Evolutionary conservation across 2,888 invertebrate genomes (phyloP).

Genomic region (Aplocera efformata): DNA sequence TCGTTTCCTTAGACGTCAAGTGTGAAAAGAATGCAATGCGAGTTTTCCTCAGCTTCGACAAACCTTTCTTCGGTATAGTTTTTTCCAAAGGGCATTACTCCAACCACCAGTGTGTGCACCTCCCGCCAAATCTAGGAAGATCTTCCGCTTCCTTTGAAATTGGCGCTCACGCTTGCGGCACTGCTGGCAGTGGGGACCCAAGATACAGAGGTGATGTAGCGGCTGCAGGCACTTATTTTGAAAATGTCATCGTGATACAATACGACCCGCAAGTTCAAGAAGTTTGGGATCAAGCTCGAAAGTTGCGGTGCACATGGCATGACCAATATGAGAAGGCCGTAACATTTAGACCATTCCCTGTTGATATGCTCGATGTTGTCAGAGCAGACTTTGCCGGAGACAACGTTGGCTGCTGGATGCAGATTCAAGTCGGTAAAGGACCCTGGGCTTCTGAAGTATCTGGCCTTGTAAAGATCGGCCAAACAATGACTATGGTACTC

Average conservation of each 20-base stretch:
- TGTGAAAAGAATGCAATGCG: slow-evolving; percentile 97
- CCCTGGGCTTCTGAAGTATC: slow-evolving; percentile 98
- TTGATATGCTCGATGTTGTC: slow-evolving; percentile 97
- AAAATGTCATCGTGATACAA: slow-evolving; percentile 95
- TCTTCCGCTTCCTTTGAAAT: slow-evolving; percentile 94
- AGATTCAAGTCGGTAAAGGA: slow-evolving; percentile 96
- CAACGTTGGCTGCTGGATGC: slow-evolving; percentile 98
- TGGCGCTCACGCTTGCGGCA: slow-evolving; percentile 94
- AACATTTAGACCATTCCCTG: slow-evolving; percentile 96
- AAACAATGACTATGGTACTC: slow-evolving; percentile 97
- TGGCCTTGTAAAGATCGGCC: slow-evolving; percentile 95
- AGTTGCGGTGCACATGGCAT: slow-evolving; percentile 96
- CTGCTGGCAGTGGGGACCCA: slow-evolving; percentile 94
- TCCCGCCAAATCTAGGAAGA: slow-evolving; percentile 93
- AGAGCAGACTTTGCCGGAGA: slow-evolving; percentile 96
- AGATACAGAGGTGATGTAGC: slow-evolving; percentile 94
- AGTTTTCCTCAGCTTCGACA: slow-evolving; percentile 95
- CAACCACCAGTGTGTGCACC: slow-evolving; percentile 94
- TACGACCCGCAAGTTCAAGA: slow-evolving; percentile 97
- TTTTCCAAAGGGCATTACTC: slow-evolving; percentile 97
- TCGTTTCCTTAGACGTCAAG: slow-evolving; percentile 94
- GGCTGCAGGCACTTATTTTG: slow-evolving; percentile 95
- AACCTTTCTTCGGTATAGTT: slow-evolving; percentile 96
- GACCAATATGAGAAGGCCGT: slow-evolving; percentile 97
- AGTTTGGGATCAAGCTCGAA: slow-evolving; percentile 97